phyloP scores from a whole-genome alignment of 37 sponge, comb jelly and placozoan genomes.

The Agelas oroides region DNA sequence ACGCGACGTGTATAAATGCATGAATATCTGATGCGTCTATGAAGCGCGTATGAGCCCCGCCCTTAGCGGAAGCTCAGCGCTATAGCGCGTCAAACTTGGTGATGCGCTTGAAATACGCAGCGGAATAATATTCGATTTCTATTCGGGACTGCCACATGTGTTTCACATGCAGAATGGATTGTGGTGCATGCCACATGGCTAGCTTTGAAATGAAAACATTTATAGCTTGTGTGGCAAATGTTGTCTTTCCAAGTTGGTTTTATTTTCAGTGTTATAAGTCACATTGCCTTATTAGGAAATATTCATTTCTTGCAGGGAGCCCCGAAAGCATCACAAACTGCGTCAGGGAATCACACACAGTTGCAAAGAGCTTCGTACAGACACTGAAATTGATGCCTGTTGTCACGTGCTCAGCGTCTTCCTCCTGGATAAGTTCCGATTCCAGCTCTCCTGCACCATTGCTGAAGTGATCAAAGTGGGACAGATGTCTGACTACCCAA shows the following conservation, averaged over 20 bases:
- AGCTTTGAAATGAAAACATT: no score
- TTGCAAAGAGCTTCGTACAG: constrained; percentile 13
- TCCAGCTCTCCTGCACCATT: constrained; percentile 17
- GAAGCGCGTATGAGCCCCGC: no score
- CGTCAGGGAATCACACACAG: constrained; percentile 9
- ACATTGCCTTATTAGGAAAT: not conserved
- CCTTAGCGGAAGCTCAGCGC: no score
- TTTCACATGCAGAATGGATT: no score
- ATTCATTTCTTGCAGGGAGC: constrained; percentile 3
- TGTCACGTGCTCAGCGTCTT: constrained; percentile 53
- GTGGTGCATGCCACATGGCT: no score
- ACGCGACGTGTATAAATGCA: no score
- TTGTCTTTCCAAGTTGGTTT: not conserved
- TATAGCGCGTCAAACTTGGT: no score
- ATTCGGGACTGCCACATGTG: no score
- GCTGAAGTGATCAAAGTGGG: constrained; percentile 10
- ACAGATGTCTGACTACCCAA: constrained; percentile 24
- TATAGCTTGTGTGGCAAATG: no score
- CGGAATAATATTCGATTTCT: no score
- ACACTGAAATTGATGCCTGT: constrained; percentile 22
- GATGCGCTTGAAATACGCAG: no score
- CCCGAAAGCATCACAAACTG: constrained; percentile 18
- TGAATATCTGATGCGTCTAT: no score
- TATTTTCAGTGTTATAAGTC: not conserved
- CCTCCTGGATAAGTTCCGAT: constrained; percentile 21